These are phyloP conservation scores for Neria commutata DNA, from an alignment of 2,888 invertebrate genomes.

Conservation along the genomic window DNA sequence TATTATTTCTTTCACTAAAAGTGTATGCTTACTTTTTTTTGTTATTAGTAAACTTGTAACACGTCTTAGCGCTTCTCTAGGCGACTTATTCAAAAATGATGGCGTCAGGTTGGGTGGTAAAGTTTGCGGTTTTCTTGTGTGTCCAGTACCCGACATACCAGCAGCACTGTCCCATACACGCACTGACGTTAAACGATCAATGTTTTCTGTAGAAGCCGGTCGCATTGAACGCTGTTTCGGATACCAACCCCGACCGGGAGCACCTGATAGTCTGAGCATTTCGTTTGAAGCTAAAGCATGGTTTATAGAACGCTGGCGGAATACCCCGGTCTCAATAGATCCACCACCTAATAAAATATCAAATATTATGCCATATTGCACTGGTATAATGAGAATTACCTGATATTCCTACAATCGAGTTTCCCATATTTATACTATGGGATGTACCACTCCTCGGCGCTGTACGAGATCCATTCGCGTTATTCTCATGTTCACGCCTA, in stretches of 20 bases:
- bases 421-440: constrained; percentile 60
- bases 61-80: constrained; percentile 82
- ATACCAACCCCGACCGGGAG: constrained; percentile 86
- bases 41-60: constrained; percentile 85
- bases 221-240: constrained; percentile 74
- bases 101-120: constrained; percentile 87
- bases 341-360: constrained; percentile 36
- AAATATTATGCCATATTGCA: background rate
- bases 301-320: constrained; percentile 64
- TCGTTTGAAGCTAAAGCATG: constrained; percentile 75
- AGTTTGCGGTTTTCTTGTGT: constrained; percentile 79
- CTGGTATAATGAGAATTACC: constrained; percentile 26
- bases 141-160: constrained; percentile 63
- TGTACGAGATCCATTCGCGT: constrained; percentile 63
- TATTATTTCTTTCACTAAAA: background rate
- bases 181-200: constrained; percentile 73
- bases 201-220: constrained; percentile 84
- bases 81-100: constrained; percentile 88
- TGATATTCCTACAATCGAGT: constrained; percentile 59
- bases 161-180: constrained; percentile 63
- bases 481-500: constrained; percentile 64
- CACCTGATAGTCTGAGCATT: constrained; percentile 77
- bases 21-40: constrained; percentile 69
- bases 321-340: constrained; percentile 57
- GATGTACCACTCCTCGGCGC: constrained; percentile 67